Conservation (phyloP, 2,113 vertebrate species). For the Oncorhynchus keta region DNA sequence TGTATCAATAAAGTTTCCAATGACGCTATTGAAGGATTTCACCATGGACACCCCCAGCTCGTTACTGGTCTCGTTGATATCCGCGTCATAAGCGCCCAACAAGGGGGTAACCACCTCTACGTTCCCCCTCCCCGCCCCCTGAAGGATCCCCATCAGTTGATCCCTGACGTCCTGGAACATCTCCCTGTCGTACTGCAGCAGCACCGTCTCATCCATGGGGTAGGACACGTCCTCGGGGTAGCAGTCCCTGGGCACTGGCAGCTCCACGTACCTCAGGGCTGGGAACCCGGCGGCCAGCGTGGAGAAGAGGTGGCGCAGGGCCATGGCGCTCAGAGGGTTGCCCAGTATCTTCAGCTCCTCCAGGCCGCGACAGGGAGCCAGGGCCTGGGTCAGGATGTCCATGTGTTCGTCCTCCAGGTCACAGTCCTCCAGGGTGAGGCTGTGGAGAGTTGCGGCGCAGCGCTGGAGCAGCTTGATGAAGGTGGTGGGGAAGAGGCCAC, state of each 20-base stretch:
- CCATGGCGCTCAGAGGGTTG: conserved; percentile 81
- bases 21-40: conserved; percentile 80
- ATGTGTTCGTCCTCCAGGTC: conserved; percentile 79
- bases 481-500: conserved; percentile 72
- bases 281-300: conserved; percentile 75
- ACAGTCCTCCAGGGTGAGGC: conserved; percentile 87
- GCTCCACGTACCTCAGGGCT: conserved; percentile 79
- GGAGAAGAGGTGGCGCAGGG: conserved; percentile 76
- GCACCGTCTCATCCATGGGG: conserved; percentile 80
- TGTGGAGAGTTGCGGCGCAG: conserved; percentile 75
- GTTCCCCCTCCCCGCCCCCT: conserved; percentile 61
- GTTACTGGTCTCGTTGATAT: conserved; percentile 86
- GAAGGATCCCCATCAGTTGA: conserved; percentile 76
- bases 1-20: conserved; percentile 80
- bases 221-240: conserved; percentile 81
- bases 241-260: conserved; percentile 90
- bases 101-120: conserved; percentile 84
- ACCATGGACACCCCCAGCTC: conserved; percentile 86
- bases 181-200: conserved; percentile 77
- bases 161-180: conserved; percentile 71
- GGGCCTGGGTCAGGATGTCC: conserved; percentile 69
- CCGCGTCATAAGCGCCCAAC: conserved; percentile 85
- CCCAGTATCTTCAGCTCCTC: conserved; percentile 86
- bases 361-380: conserved; percentile 77
- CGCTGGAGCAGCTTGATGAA: conserved; percentile 85